A percentile compares a stretch with the other conserved stretches of the same genome.
phyloP scores from a whole-genome alignment of 1,140 invertebrate genomes.

The Lepidurus packardi region DNA sequence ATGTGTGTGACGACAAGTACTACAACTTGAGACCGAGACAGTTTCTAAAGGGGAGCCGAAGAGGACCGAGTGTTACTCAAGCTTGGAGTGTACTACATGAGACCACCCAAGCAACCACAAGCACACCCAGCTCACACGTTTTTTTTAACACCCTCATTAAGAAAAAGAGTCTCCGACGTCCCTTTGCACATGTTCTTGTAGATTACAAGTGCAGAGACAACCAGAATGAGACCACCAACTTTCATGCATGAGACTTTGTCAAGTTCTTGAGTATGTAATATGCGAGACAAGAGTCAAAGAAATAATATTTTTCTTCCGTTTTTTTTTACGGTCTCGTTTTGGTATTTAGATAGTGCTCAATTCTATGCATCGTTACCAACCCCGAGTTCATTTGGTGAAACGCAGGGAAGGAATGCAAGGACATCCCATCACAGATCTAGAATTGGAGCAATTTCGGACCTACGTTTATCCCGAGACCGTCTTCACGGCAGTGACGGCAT shows the following conservation, averaged over 20 bases:
- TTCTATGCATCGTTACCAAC: constrained; percentile 68
- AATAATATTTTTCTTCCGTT: background rate
- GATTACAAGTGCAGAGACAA: constrained; percentile 11
- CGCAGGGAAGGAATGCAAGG: constrained; percentile 44
- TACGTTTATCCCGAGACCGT: constrained; percentile 60
- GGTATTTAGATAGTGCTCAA: constrained; percentile 58
- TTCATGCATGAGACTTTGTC: no score
- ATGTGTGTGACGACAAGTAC: constrained; percentile 6
- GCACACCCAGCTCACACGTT: background rate
- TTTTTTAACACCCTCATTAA: constrained; percentile 19
- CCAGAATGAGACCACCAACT: constrained; percentile 9
- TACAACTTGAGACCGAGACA: background rate
- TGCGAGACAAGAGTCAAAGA: no score
- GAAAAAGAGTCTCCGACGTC: background rate
- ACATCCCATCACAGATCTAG: constrained; percentile 46
- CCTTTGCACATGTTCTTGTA: constrained; percentile 1
- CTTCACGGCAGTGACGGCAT: constrained; percentile 65
- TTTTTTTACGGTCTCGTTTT: constrained; percentile 27
- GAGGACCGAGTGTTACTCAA: background rate
- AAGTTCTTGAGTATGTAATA: no score
- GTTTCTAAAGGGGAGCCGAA: background rate
- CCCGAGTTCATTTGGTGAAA: constrained; percentile 58
- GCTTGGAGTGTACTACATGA: background rate
- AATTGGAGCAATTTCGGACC: constrained; percentile 53
- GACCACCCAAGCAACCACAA: background rate